These are phyloP conservation scores for Campylomormyrus numenius DNA, from an alignment of 2,113 vertebrate species.

Conservation along the genomic window DNA sequence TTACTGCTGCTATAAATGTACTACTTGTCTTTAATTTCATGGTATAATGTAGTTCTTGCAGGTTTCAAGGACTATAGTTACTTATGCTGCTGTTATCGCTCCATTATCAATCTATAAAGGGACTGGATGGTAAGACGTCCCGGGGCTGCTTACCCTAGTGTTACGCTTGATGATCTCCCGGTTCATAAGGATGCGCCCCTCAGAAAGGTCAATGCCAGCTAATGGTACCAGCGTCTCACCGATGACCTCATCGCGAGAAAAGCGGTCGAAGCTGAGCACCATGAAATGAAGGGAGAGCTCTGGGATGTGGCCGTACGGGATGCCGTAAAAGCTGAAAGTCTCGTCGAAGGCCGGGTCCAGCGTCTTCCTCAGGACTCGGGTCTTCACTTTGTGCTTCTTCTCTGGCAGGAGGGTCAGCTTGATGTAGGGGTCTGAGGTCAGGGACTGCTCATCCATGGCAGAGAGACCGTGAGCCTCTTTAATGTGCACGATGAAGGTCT, in stretches of 20 bases:
- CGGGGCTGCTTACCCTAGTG: slow-evolving; percentile 72
- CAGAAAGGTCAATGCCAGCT: slow-evolving; percentile 75
- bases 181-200: slow-evolving; percentile 84
- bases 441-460: slow-evolving; percentile 90
- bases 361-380: slow-evolving; percentile 90
- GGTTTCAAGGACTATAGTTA: not conserved
- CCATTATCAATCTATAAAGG: not conserved
- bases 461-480: slow-evolving; percentile 87
- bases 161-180: slow-evolving; percentile 93
- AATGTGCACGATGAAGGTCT: slow-evolving; percentile 92
- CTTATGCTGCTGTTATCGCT: not conserved
- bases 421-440: slow-evolving; percentile 97
- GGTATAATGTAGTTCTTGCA: not conserved
- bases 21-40: not conserved
- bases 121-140: not conserved
- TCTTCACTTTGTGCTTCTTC: slow-evolving; percentile 98
- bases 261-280: slow-evolving; percentile 91
- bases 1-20: not conserved
- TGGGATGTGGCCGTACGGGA: slow-evolving; percentile 77
- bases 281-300: slow-evolving; percentile 88
- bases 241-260: slow-evolving; percentile 93
- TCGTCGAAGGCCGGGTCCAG: slow-evolving; percentile 95
- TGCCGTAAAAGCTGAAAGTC: slow-evolving; percentile 95
- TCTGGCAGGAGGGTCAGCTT: slow-evolving; percentile 95
- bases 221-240: slow-evolving; percentile 91